Conservation (phyloP, 2,888 invertebrate genomes). For the Celastrina argiolus region DNA sequence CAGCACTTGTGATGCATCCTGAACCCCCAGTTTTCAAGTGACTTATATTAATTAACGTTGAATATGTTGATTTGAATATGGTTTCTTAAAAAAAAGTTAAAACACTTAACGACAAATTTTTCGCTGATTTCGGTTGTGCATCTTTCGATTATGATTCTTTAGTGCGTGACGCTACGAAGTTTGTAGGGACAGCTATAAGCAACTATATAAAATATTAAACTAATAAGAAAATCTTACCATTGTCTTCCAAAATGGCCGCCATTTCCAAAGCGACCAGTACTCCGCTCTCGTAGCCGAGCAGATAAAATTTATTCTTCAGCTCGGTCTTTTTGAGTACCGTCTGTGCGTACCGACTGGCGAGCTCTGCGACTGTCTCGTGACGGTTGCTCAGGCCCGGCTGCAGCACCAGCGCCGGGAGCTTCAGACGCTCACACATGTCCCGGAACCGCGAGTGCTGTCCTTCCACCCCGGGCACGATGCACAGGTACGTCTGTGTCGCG, state of each 20-base stretch:
- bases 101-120: too few species aligned
- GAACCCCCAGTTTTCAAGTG: neutral
- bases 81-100: too few species aligned
- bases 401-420: constrained; percentile 46
- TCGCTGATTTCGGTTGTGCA: too few species aligned
- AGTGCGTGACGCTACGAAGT: too few species aligned
- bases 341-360: constrained; percentile 44
- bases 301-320: constrained; percentile 37
- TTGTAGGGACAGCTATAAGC: too few species aligned
- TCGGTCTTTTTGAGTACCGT: constrained; percentile 34
- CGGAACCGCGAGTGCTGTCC: constrained; percentile 44
- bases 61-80: too few species aligned
- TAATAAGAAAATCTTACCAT: constrained; percentile 35
- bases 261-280: constrained; percentile 42
- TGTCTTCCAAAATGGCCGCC: constrained; percentile 42
- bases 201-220: too few species aligned
- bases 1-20: neutral
- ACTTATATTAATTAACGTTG: too few species aligned
- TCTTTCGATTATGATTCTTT: too few species aligned
- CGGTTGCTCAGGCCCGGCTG: constrained; percentile 44
- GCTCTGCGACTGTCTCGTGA: constrained; percentile 41
- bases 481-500: constrained; percentile 39
- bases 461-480: constrained; percentile 51
- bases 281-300: constrained; percentile 45
- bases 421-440: constrained; percentile 45